Conservation (phyloP, 2,888 invertebrate species). For the Cyrtodaria siliqua region DNA sequence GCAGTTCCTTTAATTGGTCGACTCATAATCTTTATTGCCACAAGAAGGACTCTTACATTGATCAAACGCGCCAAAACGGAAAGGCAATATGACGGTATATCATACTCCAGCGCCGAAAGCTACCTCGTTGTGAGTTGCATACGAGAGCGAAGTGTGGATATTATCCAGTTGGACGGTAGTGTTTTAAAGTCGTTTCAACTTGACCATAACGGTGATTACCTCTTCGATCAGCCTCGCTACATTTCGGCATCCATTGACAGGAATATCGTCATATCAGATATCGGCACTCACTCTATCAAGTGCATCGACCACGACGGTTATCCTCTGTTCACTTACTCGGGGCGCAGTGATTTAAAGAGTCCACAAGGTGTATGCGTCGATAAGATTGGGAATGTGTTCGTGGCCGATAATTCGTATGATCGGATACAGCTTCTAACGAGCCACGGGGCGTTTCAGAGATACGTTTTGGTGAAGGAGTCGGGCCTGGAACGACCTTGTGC, state of each 20-base stretch:
- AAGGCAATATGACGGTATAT: slow-evolving; percentile 77
- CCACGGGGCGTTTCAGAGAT: slow-evolving; percentile 75
- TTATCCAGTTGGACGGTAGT: slow-evolving; percentile 71
- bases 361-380: slow-evolving; percentile 79
- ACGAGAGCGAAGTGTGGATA: slow-evolving; percentile 70
- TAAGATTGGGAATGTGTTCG: slow-evolving; percentile 76
- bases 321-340: slow-evolving; percentile 69
- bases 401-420: slow-evolving; percentile 76
- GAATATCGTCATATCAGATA: slow-evolving; percentile 75
- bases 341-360: slow-evolving; percentile 65
- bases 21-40: slow-evolving; percentile 73
- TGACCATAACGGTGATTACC: slow-evolving; percentile 53
- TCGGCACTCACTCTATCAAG: slow-evolving; percentile 64
- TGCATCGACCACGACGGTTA: slow-evolving; percentile 69
- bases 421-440: slow-evolving; percentile 75
- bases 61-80: slow-evolving; percentile 73
- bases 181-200: slow-evolving; percentile 68
- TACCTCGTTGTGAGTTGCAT: slow-evolving; percentile 72
- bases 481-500: slow-evolving; percentile 77
- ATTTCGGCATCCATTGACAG: slow-evolving; percentile 71
- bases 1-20: slow-evolving; percentile 77
- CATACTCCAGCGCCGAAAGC: slow-evolving; percentile 61
- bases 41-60: slow-evolving; percentile 65
- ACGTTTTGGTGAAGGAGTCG: slow-evolving; percentile 73
- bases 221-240: slow-evolving; percentile 75